Conservation (phyloP, 2,797 vertebrate genomes). For the Lateolabrax maculatus region DNA sequence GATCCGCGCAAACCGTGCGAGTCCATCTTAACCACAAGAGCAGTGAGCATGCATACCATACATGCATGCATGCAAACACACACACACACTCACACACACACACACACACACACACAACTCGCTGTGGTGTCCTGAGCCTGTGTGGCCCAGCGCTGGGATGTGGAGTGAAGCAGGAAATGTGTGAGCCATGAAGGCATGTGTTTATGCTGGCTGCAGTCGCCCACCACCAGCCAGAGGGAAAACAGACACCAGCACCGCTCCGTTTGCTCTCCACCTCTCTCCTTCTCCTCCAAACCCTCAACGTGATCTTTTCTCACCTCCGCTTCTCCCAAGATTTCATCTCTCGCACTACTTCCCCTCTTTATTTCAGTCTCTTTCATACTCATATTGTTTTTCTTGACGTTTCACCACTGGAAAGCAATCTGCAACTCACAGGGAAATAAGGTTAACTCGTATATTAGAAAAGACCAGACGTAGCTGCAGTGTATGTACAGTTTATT, state of each 20-base stretch:
- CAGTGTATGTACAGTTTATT: constrained; percentile 22
- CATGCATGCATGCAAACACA: constrained; percentile 46
- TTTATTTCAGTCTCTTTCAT: background rate
- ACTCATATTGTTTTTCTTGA: background rate
- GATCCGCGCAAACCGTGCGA: constrained; percentile 34
- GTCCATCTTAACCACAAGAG: constrained; percentile 46
- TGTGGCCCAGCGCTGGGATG: constrained; percentile 85
- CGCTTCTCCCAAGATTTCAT: constrained; percentile 35
- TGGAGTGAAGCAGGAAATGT: constrained; percentile 88
- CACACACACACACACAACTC: constrained; percentile 33
- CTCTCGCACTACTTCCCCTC: constrained; percentile 10
- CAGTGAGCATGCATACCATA: constrained; percentile 48
- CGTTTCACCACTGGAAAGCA: constrained; percentile 13
- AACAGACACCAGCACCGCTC: constrained; percentile 83
- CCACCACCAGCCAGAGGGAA: constrained; percentile 87
- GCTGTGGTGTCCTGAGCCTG: constrained; percentile 82
- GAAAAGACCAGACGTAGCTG: no score
- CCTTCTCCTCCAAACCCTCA: constrained; percentile 60
- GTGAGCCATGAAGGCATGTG: constrained; percentile 90
- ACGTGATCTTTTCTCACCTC: constrained; percentile 69
- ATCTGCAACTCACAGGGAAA: background rate
- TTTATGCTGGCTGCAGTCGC: constrained; percentile 88
- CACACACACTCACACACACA: constrained; percentile 8
- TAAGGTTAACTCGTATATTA: background rate
- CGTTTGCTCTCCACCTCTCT: constrained; percentile 65